These are phyloP conservation scores for Danaus plexippus DNA, from an alignment of 1,140 invertebrate species.

Conservation along the genomic window DNA sequence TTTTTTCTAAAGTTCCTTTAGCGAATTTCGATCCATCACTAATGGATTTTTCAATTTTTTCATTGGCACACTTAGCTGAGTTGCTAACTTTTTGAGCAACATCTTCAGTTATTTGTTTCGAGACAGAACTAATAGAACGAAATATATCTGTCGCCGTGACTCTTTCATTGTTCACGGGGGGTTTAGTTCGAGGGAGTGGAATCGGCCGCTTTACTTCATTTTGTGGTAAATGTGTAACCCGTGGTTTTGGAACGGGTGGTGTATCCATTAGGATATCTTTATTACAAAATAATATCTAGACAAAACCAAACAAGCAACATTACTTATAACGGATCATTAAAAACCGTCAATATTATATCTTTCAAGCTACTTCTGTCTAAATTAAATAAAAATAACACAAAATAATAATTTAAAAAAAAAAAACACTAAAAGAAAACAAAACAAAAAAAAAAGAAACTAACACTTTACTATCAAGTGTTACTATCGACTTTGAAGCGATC, in stretches of 20 bases:
- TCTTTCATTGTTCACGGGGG: conserved; percentile 34
- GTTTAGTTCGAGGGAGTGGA: conserved; percentile 50
- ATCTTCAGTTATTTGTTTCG: conserved; percentile 59
- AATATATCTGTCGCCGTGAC: conserved; percentile 49
- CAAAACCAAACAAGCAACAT: too few species aligned
- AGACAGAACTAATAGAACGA: conserved; percentile 48
- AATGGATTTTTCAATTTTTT: conserved; percentile 52
- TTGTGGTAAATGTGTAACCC: conserved; percentile 33
- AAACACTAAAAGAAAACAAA: too few species aligned
- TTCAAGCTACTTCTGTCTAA: too few species aligned
- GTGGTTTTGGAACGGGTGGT: conserved; percentile 53
- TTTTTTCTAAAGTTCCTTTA: conserved; percentile 61
- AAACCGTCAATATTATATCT: too few species aligned
- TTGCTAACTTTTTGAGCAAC: conserved; percentile 49
- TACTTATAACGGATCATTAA: too few species aligned
- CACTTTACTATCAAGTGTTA: too few species aligned
- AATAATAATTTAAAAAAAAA: too few species aligned
- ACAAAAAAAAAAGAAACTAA: too few species aligned
- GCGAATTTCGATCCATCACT: conserved; percentile 57
- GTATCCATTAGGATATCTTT: conserved; percentile 40
- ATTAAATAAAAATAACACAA: too few species aligned
- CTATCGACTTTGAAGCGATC: too few species aligned
- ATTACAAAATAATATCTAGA: too few species aligned
- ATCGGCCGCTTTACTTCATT: conserved; percentile 42
- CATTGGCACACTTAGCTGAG: conserved; percentile 51